A percentile compares a stretch with the other conserved stretches of the same genome.
Conservation (phyloP, 2,888 invertebrate species). For the Ormyrus rosae region DNA sequence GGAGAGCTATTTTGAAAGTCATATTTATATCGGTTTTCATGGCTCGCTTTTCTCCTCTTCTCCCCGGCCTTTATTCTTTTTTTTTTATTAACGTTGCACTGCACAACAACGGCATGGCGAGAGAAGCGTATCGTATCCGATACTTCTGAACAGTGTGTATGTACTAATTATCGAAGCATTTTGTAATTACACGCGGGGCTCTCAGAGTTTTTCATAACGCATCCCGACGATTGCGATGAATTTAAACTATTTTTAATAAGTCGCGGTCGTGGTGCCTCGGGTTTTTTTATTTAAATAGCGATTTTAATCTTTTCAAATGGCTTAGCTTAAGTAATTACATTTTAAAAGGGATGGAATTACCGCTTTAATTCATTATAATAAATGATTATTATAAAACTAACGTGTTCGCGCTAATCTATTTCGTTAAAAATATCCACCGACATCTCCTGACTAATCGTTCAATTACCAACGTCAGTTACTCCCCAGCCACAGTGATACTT, state of each 20-base stretch:
- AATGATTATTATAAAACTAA: too few species aligned
- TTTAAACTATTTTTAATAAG: conserved; percentile 30
- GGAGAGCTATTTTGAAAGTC: conserved; percentile 56
- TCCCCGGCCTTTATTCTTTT: neutral
- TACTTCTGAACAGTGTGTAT: conserved; percentile 39
- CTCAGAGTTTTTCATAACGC: conserved; percentile 33
- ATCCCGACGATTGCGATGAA: conserved; percentile 32
- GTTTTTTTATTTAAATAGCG: neutral
- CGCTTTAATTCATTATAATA: too few species aligned
- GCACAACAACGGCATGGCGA: neutral
- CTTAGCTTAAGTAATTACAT: too few species aligned
- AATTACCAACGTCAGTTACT: too few species aligned
- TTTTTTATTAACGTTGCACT: conserved; percentile 3
- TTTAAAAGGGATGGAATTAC: too few species aligned
- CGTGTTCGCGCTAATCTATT: too few species aligned
- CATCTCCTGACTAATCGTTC: too few species aligned
- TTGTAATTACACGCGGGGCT: conserved; percentile 34
- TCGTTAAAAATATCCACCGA: too few species aligned
- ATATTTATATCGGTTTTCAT: conserved; percentile 56
- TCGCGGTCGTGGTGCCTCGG: neutral
- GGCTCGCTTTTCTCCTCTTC: conserved; percentile 38
- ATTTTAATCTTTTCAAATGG: too few species aligned
- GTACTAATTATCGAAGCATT: conserved; percentile 40
- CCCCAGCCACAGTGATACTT: too few species aligned
- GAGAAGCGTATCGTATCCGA: conserved; percentile 19